A percentile compares a stretch with the other conserved stretches of the same genome.
phyloP scores from a whole-genome alignment of 2,888 invertebrate genomes.

The Seira ritae region DNA sequence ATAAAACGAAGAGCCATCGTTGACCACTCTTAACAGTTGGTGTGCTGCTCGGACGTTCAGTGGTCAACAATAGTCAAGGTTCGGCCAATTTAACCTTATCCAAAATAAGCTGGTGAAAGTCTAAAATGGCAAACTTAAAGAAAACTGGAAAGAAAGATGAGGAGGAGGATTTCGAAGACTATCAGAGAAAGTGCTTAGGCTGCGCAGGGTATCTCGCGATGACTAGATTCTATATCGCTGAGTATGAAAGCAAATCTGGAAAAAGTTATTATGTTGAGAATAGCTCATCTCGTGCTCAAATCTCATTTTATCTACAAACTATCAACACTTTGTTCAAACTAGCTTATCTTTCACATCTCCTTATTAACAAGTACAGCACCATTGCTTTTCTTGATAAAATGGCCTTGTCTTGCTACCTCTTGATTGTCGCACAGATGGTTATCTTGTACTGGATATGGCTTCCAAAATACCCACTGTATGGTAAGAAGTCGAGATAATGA shows the following conservation, averaged over 20 bases:
- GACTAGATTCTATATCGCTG: background rate
- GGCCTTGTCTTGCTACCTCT: constrained; percentile 9
- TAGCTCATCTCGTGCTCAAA: background rate
- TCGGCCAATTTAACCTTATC: no score
- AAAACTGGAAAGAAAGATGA: background rate
- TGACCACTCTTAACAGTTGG: no score
- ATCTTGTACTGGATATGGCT: constrained; percentile 34
- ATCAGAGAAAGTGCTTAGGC: background rate
- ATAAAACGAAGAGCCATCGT: no score
- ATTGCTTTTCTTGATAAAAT: constrained; percentile 47
- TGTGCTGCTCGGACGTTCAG: no score
- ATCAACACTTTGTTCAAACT: constrained; percentile 32
- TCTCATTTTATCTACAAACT: background rate
- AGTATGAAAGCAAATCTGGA: background rate
- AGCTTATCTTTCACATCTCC: constrained; percentile 14
- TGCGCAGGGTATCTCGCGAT: background rate
- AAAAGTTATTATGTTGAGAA: background rate
- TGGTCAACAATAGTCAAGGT: no score
- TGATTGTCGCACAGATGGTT: constrained; percentile 26
- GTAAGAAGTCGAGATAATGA: constrained; percentile 18
- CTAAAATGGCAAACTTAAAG: background rate
- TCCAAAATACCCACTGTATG: constrained; percentile 39
- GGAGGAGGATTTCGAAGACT: background rate
- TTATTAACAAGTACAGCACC: background rate
- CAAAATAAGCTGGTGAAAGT: no score